Base-by-base conservation (phyloP, 1,140 invertebrate species). In the Dreissena rostriformis region DNA sequence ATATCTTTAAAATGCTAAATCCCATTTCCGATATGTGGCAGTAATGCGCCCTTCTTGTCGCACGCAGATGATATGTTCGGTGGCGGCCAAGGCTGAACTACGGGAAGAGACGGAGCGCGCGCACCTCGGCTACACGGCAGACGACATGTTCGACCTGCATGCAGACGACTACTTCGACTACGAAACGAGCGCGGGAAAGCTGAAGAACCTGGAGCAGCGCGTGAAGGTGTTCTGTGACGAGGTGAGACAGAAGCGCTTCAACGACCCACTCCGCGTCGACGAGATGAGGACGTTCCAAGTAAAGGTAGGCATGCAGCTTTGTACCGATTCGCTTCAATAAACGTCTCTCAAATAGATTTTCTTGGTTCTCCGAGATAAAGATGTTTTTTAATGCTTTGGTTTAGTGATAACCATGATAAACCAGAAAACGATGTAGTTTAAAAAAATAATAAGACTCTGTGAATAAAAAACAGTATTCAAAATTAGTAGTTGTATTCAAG, bases 131-230 rank as follows among this genome's bases (percentile, higher is more conserved):
- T 77, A 39, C 52, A n/a, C 76, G 63, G 68, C 73, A 53, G 39
- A 73, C 67, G 84, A 86, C n/a, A 74, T 86, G 28, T 63, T 53
- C 39, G 80, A 87, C n/a, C 65, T 85, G 14, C 77, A 86, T 63
- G 83, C 89, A 39, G 88, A 90, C 19, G 87, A 87, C 57, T 88
- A 87, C 79, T 90, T 90, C 83, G 90, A 91, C 81, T 90, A 87
- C 84, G 90, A 91, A 75, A 91, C 90, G n/a, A 91, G 90, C 75
- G 88, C 90, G 5, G 74, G 71, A 0, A 87, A 91, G 66, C 84
- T 91, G 8, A 73, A 84, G 63, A 85, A 82, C 66, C 70, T 91
- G 19, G 90, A 91, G 76, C 74, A 83, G 10, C 78, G 86, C n/a
- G 84, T 91, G 17, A 89, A 85, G 63, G 17, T 70, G 14, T 91